These are phyloP conservation scores for Coreius guichenoti DNA, from an alignment of 2,797 vertebrate genomes.

Conservation along the genomic window DNA sequence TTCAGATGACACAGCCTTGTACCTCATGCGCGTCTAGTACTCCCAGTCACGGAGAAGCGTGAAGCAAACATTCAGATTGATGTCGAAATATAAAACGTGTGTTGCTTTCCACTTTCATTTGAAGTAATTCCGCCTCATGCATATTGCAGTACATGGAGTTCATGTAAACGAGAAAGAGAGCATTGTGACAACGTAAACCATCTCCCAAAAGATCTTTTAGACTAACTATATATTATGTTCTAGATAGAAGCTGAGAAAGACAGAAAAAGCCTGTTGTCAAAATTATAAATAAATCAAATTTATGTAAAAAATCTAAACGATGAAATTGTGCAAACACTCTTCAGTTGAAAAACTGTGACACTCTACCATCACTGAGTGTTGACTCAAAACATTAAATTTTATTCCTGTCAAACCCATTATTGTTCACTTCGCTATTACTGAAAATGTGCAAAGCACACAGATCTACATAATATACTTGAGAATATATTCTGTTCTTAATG, in stretches of 20 bases:
- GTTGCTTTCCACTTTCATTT: conserved; percentile 31
- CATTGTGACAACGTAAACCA: conserved; percentile 35
- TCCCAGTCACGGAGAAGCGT: background rate
- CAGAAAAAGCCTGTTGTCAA: conserved; percentile 39
- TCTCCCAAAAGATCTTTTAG: conserved; percentile 36
- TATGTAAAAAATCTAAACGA: conserved; percentile 33
- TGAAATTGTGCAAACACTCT: conserved; percentile 8
- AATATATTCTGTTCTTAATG: conserved; percentile 8
- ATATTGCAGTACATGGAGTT: conserved; percentile 12
- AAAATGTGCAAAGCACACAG: background rate
- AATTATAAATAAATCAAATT: conserved; percentile 33
- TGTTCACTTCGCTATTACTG: conserved; percentile 5
- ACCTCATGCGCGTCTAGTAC: background rate
- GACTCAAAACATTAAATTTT: conserved; percentile 17
- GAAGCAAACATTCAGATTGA: conserved; percentile 40
- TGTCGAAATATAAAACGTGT: conserved; percentile 30
- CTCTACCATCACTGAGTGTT: conserved; percentile 5
- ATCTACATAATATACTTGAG: conserved; percentile 11
- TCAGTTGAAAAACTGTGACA: conserved; percentile 6
- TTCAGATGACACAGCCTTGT: conserved; percentile 11
- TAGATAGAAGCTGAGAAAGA: conserved; percentile 49
- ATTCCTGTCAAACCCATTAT: conserved; percentile 30
- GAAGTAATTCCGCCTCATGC: conserved; percentile 41
- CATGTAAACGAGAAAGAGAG: conserved; percentile 17
- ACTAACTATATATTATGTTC: conserved; percentile 17